phyloP scores from a whole-genome alignment of 2,797 vertebrate genomes.

The Rachycentron canadum region DNA sequence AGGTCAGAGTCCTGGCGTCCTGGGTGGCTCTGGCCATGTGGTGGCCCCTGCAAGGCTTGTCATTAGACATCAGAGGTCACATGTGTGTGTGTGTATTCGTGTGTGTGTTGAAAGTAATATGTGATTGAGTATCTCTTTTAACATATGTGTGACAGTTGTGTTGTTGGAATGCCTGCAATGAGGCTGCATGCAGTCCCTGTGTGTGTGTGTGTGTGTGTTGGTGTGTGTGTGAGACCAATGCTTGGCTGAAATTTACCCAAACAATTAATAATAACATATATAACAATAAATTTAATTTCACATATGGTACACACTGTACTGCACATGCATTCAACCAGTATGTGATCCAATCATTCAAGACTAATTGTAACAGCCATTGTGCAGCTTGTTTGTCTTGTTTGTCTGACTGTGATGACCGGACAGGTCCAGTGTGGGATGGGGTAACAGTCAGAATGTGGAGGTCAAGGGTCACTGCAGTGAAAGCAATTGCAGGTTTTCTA shows the following conservation, averaged over 20 bases:
- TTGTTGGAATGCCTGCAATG: conserved; percentile 26
- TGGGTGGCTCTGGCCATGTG: conserved; percentile 76
- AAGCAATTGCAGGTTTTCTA: neutral
- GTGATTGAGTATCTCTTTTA: conserved; percentile 25
- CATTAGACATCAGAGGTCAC: conserved; percentile 68
- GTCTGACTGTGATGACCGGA: neutral
- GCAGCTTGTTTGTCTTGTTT: too few species aligned
- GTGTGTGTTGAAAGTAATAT: conserved; percentile 12
- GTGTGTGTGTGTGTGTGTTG: neutral
- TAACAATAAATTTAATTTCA: neutral
- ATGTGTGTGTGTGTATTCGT: conserved; percentile 16
- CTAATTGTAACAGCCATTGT: neutral
- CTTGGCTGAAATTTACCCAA: neutral
- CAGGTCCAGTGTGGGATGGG: conserved; percentile 35
- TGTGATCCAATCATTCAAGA: neutral
- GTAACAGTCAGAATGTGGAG: conserved; percentile 44
- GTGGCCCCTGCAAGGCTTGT: conserved; percentile 59
- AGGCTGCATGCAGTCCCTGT: neutral
- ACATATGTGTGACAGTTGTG: conserved; percentile 19
- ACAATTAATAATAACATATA: neutral
- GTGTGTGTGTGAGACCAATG: neutral
- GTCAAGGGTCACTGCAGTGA: conserved; percentile 47
- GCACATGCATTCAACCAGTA: neutral
- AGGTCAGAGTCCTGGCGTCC: conserved; percentile 73
- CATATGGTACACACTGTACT: neutral